phyloP scores from a whole-genome alignment of 2,113 vertebrate genomes.

The Sylvia atricapilla region DNA sequence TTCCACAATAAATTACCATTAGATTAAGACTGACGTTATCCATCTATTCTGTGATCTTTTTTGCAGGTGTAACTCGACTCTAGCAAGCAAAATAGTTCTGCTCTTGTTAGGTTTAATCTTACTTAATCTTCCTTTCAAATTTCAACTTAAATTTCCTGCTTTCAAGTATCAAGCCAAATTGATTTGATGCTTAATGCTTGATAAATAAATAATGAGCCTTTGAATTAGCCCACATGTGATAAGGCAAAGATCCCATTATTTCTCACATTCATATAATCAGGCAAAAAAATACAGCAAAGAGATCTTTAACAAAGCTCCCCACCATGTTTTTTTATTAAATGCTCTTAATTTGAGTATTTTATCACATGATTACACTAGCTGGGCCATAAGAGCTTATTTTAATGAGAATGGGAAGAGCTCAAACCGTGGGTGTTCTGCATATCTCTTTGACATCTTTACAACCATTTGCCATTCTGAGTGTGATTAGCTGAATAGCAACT shows the following conservation, averaged over 20 bases:
- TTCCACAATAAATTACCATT: background rate
- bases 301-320: slow-evolving; percentile 62
- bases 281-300: slow-evolving; percentile 71
- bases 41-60: background rate
- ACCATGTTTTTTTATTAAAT: slow-evolving; percentile 65
- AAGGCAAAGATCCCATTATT: slow-evolving; percentile 75
- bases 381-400: slow-evolving; percentile 71
- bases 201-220: slow-evolving; percentile 76
- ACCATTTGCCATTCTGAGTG: slow-evolving; percentile 55
- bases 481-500: slow-evolving; percentile 65
- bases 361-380: slow-evolving; percentile 66
- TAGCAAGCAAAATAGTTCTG: slow-evolving; percentile 32
- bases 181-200: slow-evolving; percentile 73
- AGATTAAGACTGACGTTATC: background rate
- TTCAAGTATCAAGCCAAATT: slow-evolving; percentile 73
- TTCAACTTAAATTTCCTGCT: slow-evolving; percentile 71
- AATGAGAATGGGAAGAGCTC: slow-evolving; percentile 63
- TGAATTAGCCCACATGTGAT: slow-evolving; percentile 72
- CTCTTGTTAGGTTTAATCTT: slow-evolving; percentile 60
- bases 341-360: slow-evolving; percentile 69
- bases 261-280: slow-evolving; percentile 72
- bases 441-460: slow-evolving; percentile 69
- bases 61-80: background rate
- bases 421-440: slow-evolving; percentile 63
- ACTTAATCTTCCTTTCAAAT: slow-evolving; percentile 71